Evolutionary conservation across 2,113 vertebrate species (phyloP).

Genomic region (Mesembrinibis cayennensis): DNA sequence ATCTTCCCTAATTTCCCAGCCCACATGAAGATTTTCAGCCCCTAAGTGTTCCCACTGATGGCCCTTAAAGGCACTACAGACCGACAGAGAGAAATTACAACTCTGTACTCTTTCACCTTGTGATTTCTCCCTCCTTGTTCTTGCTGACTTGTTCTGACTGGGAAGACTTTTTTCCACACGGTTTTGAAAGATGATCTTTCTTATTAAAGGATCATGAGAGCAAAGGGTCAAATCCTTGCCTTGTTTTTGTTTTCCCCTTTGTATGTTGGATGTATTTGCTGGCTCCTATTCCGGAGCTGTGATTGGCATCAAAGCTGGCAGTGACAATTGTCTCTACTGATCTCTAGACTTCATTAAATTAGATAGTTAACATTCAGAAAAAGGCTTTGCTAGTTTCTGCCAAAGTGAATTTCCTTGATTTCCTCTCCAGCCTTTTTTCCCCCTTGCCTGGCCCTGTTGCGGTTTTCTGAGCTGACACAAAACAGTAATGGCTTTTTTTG

Average conservation of each 20-base stretch:
- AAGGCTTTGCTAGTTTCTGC: slow-evolving; percentile 56
- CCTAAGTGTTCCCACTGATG: fast-evolving
- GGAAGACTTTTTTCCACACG: background rate
- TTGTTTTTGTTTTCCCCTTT: slow-evolving; percentile 44
- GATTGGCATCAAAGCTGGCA: slow-evolving; percentile 60
- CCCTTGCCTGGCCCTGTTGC: background rate
- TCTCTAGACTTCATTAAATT: slow-evolving; percentile 64
- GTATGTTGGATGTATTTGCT: background rate
- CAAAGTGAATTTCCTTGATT: slow-evolving; percentile 65
- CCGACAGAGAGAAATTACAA: background rate
- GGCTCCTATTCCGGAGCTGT: background rate
- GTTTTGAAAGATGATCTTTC: slow-evolving; percentile 20
- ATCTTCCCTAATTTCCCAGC: background rate
- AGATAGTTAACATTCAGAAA: slow-evolving; percentile 60
- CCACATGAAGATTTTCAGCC: background rate
- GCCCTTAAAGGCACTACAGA: background rate
- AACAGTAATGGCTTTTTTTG: background rate
- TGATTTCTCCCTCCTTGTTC: background rate
- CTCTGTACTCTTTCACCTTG: background rate
- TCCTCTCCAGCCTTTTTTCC: background rate
- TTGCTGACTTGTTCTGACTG: background rate
- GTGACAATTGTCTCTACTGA: slow-evolving; percentile 59
- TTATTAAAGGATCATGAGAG: background rate
- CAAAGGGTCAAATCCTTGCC: slow-evolving; percentile 28
- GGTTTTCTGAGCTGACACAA: slow-evolving; percentile 53